Conservation (phyloP, 2,888 invertebrate species). For the Hirudinaria manillensis region DNA sequence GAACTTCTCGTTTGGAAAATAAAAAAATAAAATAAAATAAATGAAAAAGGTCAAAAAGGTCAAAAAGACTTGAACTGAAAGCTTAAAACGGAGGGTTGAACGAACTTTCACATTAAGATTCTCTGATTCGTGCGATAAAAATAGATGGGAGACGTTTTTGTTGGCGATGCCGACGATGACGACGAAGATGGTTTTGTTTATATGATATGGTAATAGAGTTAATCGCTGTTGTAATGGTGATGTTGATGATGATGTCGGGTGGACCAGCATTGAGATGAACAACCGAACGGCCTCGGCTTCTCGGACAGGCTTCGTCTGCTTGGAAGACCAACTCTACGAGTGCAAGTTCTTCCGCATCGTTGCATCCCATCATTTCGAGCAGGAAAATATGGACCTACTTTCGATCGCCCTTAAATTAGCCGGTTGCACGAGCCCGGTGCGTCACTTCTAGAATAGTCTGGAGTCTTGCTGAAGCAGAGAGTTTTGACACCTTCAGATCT, state of each 20-base stretch:
- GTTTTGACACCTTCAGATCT: too few relatives aligned
- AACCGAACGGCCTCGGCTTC: too few relatives aligned
- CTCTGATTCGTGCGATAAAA: too few relatives aligned
- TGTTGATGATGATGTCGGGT: conserved; percentile 13
- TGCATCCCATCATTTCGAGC: background rate
- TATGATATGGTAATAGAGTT: conserved; percentile 2
- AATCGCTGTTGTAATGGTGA: conserved; percentile 19
- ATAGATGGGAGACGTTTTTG: background rate
- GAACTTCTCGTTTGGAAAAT: too few relatives aligned
- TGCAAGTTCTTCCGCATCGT: conserved; percentile 11
- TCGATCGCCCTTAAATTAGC: conserved; percentile 1
- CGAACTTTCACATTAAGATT: too few relatives aligned
- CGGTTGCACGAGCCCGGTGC: background rate
- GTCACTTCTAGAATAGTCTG: too few relatives aligned
- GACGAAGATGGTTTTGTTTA: conserved; percentile 10
- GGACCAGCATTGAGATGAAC: background rate
- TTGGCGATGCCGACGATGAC: conserved; percentile 35
- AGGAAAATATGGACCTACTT: background rate
- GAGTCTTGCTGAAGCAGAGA: too few relatives aligned
- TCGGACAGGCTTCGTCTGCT: too few relatives aligned
- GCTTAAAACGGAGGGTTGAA: too few relatives aligned
- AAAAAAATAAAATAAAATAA: too few relatives aligned
- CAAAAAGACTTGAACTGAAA: too few relatives aligned
- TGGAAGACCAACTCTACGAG: background rate
- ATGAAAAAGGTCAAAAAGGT: too few relatives aligned